Conservation (phyloP, 2,113 vertebrate species). For the Calidris pygmaea region DNA sequence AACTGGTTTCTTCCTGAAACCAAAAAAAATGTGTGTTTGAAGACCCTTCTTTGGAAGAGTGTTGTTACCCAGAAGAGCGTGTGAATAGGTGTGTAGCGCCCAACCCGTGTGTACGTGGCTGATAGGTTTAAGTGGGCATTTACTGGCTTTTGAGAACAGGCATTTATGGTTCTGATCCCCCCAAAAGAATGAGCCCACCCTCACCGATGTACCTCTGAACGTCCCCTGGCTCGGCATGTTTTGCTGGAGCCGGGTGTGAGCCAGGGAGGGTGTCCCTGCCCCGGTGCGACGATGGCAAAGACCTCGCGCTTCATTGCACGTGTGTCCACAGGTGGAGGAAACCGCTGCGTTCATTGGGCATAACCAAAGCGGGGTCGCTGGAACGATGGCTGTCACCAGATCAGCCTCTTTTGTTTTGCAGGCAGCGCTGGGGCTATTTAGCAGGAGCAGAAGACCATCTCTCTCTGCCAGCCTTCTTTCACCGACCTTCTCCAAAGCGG, state of each 20-base stretch:
- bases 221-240: background rate
- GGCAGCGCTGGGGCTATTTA: slow-evolving; percentile 27
- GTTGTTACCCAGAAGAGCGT: background rate
- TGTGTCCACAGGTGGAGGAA: background rate
- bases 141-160: background rate
- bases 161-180: background rate
- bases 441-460: background rate
- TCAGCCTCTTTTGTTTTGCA: slow-evolving; percentile 42
- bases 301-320: accelerated
- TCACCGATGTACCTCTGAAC: background rate
- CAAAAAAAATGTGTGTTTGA: background rate
- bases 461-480: background rate
- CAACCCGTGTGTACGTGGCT: accelerated
- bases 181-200: background rate
- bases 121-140: background rate
- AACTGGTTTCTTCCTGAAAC: background rate
- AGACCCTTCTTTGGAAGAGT: background rate
- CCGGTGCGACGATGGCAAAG: accelerated
- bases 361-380: background rate
- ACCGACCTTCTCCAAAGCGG: background rate
- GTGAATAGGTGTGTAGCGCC: background rate
- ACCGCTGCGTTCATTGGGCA: background rate
- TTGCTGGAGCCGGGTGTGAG: background rate
- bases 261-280: accelerated
- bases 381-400: background rate